Conservation (phyloP, 2,888 invertebrate genomes). For the Argyresthia albistria region DNA sequence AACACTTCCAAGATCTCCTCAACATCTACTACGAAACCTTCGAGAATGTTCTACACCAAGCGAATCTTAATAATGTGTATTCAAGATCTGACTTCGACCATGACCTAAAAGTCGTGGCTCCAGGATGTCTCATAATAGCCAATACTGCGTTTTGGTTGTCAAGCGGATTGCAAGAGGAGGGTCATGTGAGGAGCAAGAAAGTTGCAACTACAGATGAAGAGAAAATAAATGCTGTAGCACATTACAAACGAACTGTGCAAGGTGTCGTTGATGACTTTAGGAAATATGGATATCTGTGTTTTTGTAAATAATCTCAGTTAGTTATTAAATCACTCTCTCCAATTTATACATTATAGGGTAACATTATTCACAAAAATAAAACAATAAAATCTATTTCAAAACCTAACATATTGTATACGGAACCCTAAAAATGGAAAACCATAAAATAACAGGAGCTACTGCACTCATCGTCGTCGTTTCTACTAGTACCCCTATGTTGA, state of each 20-base stretch:
- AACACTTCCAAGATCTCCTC: slow-evolving; percentile 28
- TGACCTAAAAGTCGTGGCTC: slow-evolving; percentile 41
- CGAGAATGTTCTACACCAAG: slow-evolving; percentile 18
- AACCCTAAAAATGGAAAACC: too few relatives aligned
- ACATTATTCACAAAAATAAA: too few relatives aligned
- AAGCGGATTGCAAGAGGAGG: slow-evolving; percentile 51
- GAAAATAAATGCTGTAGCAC: slow-evolving; percentile 25
- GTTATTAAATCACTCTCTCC: too few relatives aligned
- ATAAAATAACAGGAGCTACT: too few relatives aligned
- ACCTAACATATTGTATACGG: too few relatives aligned
- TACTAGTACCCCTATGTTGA: too few relatives aligned
- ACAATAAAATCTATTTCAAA: too few relatives aligned
- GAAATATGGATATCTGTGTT: slow-evolving; percentile 29
- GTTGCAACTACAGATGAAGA: slow-evolving; percentile 30
- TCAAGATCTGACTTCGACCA: slow-evolving; percentile 29
- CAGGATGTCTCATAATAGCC: slow-evolving; percentile 46
- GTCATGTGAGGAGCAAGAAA: slow-evolving; percentile 49
- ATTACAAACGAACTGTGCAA: slow-evolving; percentile 34
- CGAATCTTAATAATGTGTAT: slow-evolving; percentile 27
- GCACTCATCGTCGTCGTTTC: too few relatives aligned
- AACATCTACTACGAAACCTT: slow-evolving; percentile 40
- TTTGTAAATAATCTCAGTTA: too few relatives aligned
- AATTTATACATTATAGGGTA: too few relatives aligned
- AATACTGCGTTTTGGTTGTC: slow-evolving; percentile 55
- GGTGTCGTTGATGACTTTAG: slow-evolving; percentile 44